Evolutionary conservation across 2,888 invertebrate species (phyloP), one percentile per base, ranked within the genome.

Genomic region (Tipula lateralis): DNA sequence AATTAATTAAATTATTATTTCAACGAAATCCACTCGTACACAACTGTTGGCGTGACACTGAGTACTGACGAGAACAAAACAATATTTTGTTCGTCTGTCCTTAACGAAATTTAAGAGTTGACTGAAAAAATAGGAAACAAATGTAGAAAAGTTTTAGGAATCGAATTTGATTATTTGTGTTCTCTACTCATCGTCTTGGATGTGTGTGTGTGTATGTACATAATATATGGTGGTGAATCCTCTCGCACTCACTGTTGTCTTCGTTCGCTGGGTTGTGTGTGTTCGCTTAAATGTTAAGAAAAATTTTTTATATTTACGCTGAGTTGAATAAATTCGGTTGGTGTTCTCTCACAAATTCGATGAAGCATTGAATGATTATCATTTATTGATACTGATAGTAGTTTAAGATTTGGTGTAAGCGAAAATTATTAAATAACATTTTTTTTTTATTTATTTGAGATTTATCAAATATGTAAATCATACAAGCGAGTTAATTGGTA

Each of bases 81-180:
- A 19, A 66, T 24, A 66, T 7, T 12, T 24, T 29, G 0, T 30
- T 82, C 82, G 82, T 16, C 82, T 82, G n/a, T 82, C 30, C 82
- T 29, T 82, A 30, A 82, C 82, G 29, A 82, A 30, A 82, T 82
- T 30, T 32, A 29, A 82, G 7, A 82, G 4, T 82, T 82, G 82
- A 82, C 82, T 82, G 82, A 82, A n/a, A 82, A 66, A 66, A 66
- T 66, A 66, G 24, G 66, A 24, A 66, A 24, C 66, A 66, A 66
- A 66, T 36, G 12, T 16, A 36, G 36, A 50, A 50, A 66, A 24
- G n/a, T 9, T 66, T 66, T 66, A 66, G 19, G 66, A 66, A 82
- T 82, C 32, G 82, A 30, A 30, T 30, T 30, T 82, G n/a, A 16
- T 82, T 32, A 13, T 7, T 32, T 29, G 12, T 81, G 9, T 82